Evolutionary conservation across 2,797 vertebrate species (phyloP), one percentile per base, ranked within the genome.

Genomic region (Miopithecus talapoin): DNA sequence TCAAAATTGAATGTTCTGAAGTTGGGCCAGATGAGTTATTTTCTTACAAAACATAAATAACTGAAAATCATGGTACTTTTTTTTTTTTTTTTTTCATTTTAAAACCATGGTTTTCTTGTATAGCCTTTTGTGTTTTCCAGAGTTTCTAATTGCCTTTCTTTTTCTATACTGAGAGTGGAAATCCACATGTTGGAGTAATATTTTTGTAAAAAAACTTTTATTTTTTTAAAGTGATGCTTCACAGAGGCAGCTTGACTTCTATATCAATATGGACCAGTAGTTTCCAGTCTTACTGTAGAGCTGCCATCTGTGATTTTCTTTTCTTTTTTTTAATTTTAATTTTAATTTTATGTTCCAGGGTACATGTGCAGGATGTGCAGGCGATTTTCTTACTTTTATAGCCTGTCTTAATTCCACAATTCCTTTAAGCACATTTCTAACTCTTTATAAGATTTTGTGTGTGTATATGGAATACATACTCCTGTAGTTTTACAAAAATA

Each of bases 91-190:
- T 41, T 22, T 13, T 41, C 36, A 72, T 48, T 30, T 75, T 85
- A 95, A 64, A 93, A 72, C 11, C 6, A 8, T 39, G 17, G 3
- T 17, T 94, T 92, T 86, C 68, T 86, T 76, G 14, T 72, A 41
- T 1, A 78, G 41, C 39, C 43, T 76, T 80, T 76, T 59, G 13
- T 94, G 14, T 92, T 93, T 85, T 70, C 50, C 53, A n/a, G 50
- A 79, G 36, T 91, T 92, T 87, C 43, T 88, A 41, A 59, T 85
- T 97, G 17, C 19, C 26, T 97, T 85, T 91, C 11, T n/a, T 91
- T 96, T 93, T 93, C 43, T 28, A 59, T 88, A 46, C 39, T 88
- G 53, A 53, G n/a, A 57, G 50, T 84, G 36, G 48, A 95, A 85
- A 85, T 76, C 70, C 22, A 61, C 4, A 39, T 89, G 81, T 85